These are phyloP conservation scores for Drosophila parabipectinata DNA, from an alignment of 1,140 invertebrate species.

Conservation along the genomic window DNA sequence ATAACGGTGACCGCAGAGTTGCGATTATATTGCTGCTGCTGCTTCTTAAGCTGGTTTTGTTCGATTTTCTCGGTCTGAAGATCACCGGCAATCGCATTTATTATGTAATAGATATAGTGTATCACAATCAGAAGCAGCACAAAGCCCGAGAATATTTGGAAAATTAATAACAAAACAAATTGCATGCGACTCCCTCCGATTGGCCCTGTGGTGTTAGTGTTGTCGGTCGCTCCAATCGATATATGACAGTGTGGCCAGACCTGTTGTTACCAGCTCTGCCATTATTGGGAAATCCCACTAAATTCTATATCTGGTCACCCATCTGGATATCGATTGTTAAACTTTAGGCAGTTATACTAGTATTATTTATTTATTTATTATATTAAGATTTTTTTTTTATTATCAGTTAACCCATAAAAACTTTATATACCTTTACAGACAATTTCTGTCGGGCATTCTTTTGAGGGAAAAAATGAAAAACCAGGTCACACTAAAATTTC, in stretches of 20 bases:
- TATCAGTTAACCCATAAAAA: too few relatives aligned
- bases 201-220: constrained; percentile 3
- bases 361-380: not conserved
- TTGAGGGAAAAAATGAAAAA: not conserved
- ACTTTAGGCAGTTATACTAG: not conserved
- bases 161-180: constrained; percentile 74
- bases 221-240: constrained; percentile 2
- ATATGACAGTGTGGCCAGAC: not conserved
- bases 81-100: constrained; percentile 73
- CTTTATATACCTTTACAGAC: too few relatives aligned
- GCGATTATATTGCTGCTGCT: constrained; percentile 21
- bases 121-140: constrained; percentile 78
- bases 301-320: not conserved
- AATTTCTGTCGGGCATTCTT: too few relatives aligned
- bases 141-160: constrained; percentile 77
- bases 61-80: constrained; percentile 39
- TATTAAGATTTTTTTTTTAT: too few relatives aligned
- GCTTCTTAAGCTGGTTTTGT: constrained; percentile 21
- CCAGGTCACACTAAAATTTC: not conserved
- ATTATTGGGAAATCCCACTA: not conserved
- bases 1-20: constrained; percentile 17
- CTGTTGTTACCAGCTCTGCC: not conserved
- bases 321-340: not conserved
- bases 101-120: constrained; percentile 83
- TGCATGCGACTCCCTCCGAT: constrained; percentile 70